Conservation (phyloP, 2,888 invertebrate genomes). For the Lomographa bimaculata region DNA sequence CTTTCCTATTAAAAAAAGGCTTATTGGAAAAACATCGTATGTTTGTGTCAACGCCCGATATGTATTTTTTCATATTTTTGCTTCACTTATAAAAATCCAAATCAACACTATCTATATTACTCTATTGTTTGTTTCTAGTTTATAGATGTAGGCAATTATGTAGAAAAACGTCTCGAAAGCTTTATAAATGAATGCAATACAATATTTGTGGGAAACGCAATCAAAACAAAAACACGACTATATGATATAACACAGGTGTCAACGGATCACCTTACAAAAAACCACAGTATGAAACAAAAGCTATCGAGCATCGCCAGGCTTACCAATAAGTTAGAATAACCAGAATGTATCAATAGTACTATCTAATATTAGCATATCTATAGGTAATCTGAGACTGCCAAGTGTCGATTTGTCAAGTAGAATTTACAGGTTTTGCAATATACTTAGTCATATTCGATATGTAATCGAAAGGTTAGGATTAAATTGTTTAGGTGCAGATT, state of each 20-base stretch:
- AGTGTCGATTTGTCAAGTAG: conserved; percentile 49
- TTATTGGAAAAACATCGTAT: too few relatives aligned
- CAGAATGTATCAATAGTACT: conserved; percentile 31
- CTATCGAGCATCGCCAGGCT: conserved; percentile 6
- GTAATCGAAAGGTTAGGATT: conserved; percentile 8
- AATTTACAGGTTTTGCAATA: conserved; percentile 30
- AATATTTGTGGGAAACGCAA: conserved; percentile 5
- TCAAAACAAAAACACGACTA: background rate
- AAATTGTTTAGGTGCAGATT: too few relatives aligned
- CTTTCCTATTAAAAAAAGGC: too few relatives aligned
- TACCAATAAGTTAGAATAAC: conserved; percentile 13
- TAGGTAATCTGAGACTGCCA: conserved; percentile 40
- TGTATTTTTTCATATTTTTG: too few relatives aligned
- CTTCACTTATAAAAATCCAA: too few relatives aligned
- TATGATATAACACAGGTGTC: conserved; percentile 6
- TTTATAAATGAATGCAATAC: too few relatives aligned
- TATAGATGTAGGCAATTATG: too few relatives aligned
- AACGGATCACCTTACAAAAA: conserved; percentile 9
- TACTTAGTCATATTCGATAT: conserved; percentile 30
- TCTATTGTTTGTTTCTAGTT: too few relatives aligned
- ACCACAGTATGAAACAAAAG: conserved; percentile 12
- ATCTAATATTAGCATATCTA: conserved; percentile 39
- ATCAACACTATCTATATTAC: too few relatives aligned
- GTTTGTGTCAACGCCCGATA: too few relatives aligned
- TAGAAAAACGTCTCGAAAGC: too few relatives aligned